phyloP scores from a whole-genome alignment of 2,888 invertebrate genomes.

The Tetanocera ferruginea region DNA sequence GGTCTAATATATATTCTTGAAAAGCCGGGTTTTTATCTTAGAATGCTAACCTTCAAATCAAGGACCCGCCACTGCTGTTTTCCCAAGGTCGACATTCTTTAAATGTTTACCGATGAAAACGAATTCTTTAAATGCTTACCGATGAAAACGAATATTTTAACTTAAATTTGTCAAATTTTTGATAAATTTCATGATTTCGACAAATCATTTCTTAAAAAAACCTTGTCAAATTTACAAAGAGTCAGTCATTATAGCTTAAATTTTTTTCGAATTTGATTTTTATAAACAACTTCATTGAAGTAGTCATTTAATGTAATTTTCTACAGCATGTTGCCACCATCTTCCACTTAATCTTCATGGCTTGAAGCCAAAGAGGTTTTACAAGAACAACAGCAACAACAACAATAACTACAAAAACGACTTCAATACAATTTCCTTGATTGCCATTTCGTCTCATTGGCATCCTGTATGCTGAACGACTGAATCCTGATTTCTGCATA shows the following conservation, averaged over 20 bases:
- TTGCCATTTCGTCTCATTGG: slow-evolving; percentile 29
- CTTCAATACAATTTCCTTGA: slow-evolving; percentile 34
- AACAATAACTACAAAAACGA: background rate
- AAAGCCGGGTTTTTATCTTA: too few relatives aligned
- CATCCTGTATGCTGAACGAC: slow-evolving; percentile 21
- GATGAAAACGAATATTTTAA: too few relatives aligned
- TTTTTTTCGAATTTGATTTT: background rate
- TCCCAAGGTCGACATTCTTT: too few relatives aligned
- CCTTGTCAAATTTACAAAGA: background rate
- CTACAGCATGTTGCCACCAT: background rate
- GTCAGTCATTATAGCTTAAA: background rate
- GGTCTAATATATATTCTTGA: too few relatives aligned
- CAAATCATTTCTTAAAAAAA: background rate
- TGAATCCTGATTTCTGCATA: slow-evolving; percentile 36
- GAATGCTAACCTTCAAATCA: too few relatives aligned
- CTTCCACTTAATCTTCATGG: background rate
- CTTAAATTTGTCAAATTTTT: too few relatives aligned
- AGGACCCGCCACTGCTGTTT: too few relatives aligned
- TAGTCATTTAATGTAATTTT: slow-evolving; percentile 24
- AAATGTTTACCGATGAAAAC: too few relatives aligned
- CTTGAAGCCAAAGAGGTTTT: background rate
- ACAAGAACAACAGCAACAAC: background rate
- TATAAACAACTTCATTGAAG: background rate
- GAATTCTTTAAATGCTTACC: too few relatives aligned
- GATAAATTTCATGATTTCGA: too few relatives aligned